Evolutionary conservation across 1,140 invertebrate species (phyloP).

Genomic region (Wasmannia auropunctata): DNA sequence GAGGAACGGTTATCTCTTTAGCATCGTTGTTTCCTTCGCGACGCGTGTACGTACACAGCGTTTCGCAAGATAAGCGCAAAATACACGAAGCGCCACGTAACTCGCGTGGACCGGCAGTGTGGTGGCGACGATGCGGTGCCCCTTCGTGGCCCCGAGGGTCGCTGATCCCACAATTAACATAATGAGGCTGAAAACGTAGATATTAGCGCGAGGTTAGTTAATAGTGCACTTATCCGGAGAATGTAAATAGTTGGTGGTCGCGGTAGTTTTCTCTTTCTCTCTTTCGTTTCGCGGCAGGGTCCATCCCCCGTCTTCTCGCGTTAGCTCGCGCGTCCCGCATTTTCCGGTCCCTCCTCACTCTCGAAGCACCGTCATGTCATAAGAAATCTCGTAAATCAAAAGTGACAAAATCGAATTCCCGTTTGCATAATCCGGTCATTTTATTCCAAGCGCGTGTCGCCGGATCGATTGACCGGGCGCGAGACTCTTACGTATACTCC

Average conservation of each 20-base stretch:
- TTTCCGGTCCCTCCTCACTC: slow-evolving; percentile 2
- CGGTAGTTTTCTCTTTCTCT: background rate
- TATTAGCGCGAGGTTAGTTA: slow-evolving; percentile 79
- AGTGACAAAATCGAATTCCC: slow-evolving; percentile 70
- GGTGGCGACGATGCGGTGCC: slow-evolving; percentile 47
- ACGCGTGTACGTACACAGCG: no score
- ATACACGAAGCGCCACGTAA: background rate
- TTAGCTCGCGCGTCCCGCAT: slow-evolving; percentile 8
- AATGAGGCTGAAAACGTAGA: slow-evolving; percentile 77
- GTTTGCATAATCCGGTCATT: slow-evolving; percentile 71
- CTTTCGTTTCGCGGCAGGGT: background rate
- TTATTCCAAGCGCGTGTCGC: slow-evolving; percentile 65
- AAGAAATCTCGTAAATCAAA: slow-evolving; percentile 67
- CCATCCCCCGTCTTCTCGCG: background rate
- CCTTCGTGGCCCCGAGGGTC: slow-evolving; percentile 67
- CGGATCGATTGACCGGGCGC: slow-evolving; percentile 14
- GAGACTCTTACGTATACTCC: slow-evolving; percentile 6
- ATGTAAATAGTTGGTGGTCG: slow-evolving; percentile 74
- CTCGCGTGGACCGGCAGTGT: slow-evolving; percentile 28
- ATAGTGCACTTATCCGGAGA: slow-evolving; percentile 76
- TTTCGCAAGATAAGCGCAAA: background rate
- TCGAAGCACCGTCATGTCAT: background rate
- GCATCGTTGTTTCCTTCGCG: background rate
- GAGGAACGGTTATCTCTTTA: background rate
- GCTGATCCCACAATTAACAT: slow-evolving; percentile 77